phyloP scores from a whole-genome alignment of 2,113 vertebrate species.

The Rhineura floridana region DNA sequence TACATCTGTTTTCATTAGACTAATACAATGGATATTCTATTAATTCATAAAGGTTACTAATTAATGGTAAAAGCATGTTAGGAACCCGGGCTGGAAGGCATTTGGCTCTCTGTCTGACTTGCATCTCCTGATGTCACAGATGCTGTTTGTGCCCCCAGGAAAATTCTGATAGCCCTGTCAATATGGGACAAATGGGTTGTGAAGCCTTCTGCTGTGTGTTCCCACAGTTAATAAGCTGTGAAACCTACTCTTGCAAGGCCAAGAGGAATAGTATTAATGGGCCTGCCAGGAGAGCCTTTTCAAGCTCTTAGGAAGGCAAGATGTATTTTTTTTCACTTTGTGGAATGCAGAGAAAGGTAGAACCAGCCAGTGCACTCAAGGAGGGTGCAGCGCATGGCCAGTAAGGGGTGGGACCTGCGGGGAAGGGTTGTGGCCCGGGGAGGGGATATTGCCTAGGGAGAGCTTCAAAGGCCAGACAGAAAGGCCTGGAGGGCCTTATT shows the following conservation, averaged over 20 bases:
- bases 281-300: background rate
- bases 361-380: too few relatives aligned
- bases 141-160: background rate
- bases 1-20: background rate
- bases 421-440: too few relatives aligned
- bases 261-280: background rate
- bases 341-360: background rate
- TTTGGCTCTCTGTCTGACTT: background rate
- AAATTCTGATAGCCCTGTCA: background rate
- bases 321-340: background rate
- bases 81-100: background rate
- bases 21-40: too few relatives aligned
- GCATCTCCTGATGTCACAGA: background rate
- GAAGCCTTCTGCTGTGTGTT: background rate
- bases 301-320: background rate
- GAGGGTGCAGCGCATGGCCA: too few relatives aligned
- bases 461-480: too few relatives aligned
- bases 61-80: background rate
- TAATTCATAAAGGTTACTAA: background rate
- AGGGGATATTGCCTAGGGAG: too few relatives aligned
- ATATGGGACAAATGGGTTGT: background rate
- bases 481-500: too few relatives aligned
- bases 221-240: slow-evolving; percentile 2
- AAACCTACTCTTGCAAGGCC: background rate
- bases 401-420: too few relatives aligned